Conservation (phyloP, 2,888 invertebrate genomes). For the Siphlonurus alternatus region DNA sequence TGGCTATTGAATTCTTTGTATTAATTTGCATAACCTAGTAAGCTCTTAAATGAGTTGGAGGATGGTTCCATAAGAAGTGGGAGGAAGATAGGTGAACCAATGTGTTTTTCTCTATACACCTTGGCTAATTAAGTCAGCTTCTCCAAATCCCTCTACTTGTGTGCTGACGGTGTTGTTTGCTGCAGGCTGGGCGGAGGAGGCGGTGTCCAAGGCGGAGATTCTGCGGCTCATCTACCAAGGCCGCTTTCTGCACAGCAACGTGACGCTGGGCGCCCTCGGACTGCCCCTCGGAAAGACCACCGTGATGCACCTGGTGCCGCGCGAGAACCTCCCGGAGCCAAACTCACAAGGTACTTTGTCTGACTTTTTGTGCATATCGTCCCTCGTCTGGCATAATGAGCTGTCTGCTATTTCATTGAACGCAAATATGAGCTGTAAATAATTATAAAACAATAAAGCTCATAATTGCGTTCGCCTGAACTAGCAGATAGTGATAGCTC, state of each 20-base stretch:
- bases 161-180: slow-evolving; percentile 20
- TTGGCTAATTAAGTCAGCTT: too few species aligned
- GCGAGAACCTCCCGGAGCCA: slow-evolving; percentile 98
- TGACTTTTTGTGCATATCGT: too few species aligned
- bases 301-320: slow-evolving; percentile 99
- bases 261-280: slow-evolving; percentile 93
- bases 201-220: slow-evolving; percentile 92
- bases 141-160: too few species aligned
- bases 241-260: slow-evolving; percentile 97
- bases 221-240: slow-evolving; percentile 99
- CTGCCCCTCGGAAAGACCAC: slow-evolving; percentile 95
- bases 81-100: too few species aligned
- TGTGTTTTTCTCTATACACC: too few species aligned
- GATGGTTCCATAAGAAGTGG: too few species aligned
- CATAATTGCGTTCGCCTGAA: too few species aligned
- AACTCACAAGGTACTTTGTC: slow-evolving; percentile 80
- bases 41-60: too few species aligned
- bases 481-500: too few species aligned
- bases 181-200: slow-evolving; percentile 93
- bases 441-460: neutral
- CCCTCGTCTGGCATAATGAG: too few species aligned
- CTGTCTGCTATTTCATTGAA: neutral
- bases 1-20: too few species aligned
- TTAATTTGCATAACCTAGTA: too few species aligned
- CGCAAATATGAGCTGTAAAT: neutral